Evolutionary conservation across 2,888 invertebrate genomes (phyloP).

Genomic region (Epinotia demarniana): DNA sequence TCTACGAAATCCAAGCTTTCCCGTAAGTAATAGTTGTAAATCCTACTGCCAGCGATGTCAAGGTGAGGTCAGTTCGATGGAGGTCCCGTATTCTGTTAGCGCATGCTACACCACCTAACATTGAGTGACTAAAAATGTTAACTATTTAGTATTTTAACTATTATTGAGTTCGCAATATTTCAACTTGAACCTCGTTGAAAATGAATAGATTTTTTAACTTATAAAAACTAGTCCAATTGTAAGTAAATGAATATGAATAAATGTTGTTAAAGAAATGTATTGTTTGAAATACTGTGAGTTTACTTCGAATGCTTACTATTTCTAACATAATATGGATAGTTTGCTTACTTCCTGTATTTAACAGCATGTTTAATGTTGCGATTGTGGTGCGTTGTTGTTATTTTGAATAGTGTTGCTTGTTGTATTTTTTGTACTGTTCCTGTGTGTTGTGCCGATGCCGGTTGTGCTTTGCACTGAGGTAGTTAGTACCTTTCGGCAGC

Average conservation of each 20-base stretch:
- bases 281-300: constrained; percentile 34
- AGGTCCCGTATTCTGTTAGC: not conserved
- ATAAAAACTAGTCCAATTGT: not conserved
- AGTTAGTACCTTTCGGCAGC: not conserved
- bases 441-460: not conserved
- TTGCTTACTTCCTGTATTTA: constrained; percentile 25
- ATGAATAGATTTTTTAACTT: not conserved
- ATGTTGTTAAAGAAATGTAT: not conserved
- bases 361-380: constrained; percentile 18
- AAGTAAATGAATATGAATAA: not conserved
- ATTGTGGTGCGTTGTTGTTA: constrained; percentile 10
- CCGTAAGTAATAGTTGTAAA: constrained; percentile 21
- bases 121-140: not conserved
- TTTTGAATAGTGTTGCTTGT: not conserved
- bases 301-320: not conserved
- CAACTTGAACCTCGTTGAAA: constrained; percentile 4
- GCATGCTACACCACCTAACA: constrained; percentile 1
- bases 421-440: not conserved
- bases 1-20: not conserved
- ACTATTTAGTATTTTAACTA: not conserved
- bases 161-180: constrained; percentile 19
- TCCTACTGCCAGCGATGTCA: not conserved
- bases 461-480: not conserved
- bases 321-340: constrained; percentile 10
- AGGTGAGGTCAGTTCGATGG: constrained; percentile 5